These are phyloP conservation scores for Amphimallon solstitiale DNA, from an alignment of 2,888 invertebrate species.

Conservation along the genomic window DNA sequence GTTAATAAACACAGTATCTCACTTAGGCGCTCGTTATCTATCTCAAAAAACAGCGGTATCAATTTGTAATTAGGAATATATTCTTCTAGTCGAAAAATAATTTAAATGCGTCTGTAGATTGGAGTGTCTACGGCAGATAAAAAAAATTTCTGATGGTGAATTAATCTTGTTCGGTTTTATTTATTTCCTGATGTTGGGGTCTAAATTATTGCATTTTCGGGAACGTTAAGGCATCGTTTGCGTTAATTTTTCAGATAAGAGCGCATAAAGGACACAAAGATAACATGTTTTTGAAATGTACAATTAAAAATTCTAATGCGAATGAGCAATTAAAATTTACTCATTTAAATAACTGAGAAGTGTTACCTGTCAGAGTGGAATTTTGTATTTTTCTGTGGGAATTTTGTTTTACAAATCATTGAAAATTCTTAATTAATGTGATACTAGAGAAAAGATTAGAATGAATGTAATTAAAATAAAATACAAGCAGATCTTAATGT, in stretches of 20 bases:
- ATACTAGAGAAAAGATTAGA: not conserved
- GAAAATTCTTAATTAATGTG: constrained; percentile 9
- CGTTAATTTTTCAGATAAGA: constrained; percentile 27
- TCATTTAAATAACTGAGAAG: constrained; percentile 22
- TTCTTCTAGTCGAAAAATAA: constrained; percentile 27
- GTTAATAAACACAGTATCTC: constrained; percentile 38
- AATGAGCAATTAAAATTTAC: constrained; percentile 23
- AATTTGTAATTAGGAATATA: constrained; percentile 39
- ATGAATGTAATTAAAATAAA: too few relatives aligned
- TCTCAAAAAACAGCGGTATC: constrained; percentile 35
- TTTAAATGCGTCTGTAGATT: constrained; percentile 32
- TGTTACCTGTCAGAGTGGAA: constrained; percentile 21
- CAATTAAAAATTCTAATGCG: constrained; percentile 31
- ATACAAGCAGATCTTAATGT: too few relatives aligned
- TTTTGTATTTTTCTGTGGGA: constrained; percentile 20
- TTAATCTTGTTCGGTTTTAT: constrained; percentile 29
- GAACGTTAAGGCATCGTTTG: constrained; percentile 23
- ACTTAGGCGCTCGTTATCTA: constrained; percentile 35
- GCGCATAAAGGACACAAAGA: constrained; percentile 23
- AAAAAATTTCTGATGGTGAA: constrained; percentile 21
- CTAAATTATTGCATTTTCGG: constrained; percentile 30
- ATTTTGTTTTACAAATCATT: constrained; percentile 29
- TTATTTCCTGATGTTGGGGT: constrained; percentile 22
- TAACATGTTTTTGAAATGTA: constrained; percentile 10
- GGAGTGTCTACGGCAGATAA: constrained; percentile 21